Evolutionary conservation across 2,888 invertebrate genomes (phyloP), one percentile per base, ranked within the genome.

Genomic region (Macrosiphum euphorbiae): DNA sequence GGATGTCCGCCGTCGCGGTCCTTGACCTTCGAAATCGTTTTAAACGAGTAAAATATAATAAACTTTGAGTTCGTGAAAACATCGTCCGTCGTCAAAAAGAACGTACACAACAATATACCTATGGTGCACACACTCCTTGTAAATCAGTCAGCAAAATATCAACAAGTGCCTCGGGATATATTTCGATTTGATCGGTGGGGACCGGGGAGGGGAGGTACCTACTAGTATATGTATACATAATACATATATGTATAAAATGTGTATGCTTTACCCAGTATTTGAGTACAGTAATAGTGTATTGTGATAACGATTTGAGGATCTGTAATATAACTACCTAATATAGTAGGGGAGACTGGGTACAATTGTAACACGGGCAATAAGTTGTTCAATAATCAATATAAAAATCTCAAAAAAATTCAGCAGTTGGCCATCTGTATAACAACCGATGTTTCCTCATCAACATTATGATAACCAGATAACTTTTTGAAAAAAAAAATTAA

Each of bases 1-100:
- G 92, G 88, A 92, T 52, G 92, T 88, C 88, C 78, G 88, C 67
- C 52, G 88, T 78, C 88, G 92, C 88, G 92, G 88, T 88, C 92
- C 92, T 92, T 92, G 92, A 92, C 92, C 92, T 92, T 88, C 92
- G 88, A 92, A 92, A 92, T 92, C 92, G 88, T 92, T 92, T 78
- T 88, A 44, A 88, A 92, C 88, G 78, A 88, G 92, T 92, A 78
- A 88, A 92, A 92, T 78, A 88, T 92, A 92, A 92, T 88, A 92
- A 88, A 88, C 92, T 92, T 92, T 52, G 35, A 67, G 88, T 92
- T 61, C 8, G 61, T 44, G 55, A 52, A 35, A 50, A 87, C 61
- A 61, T 47, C 47, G 58, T 35, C 35, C 78, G 88, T 28, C 35
- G 44, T 55, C 78, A n/a, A n/a, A 88, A 78, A 26, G 92, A 52